A percentile compares a stretch with the other conserved stretches of the same genome.
Conservation (phyloP, 2,113 vertebrate genomes). For the Glaucidium brasilianum region DNA sequence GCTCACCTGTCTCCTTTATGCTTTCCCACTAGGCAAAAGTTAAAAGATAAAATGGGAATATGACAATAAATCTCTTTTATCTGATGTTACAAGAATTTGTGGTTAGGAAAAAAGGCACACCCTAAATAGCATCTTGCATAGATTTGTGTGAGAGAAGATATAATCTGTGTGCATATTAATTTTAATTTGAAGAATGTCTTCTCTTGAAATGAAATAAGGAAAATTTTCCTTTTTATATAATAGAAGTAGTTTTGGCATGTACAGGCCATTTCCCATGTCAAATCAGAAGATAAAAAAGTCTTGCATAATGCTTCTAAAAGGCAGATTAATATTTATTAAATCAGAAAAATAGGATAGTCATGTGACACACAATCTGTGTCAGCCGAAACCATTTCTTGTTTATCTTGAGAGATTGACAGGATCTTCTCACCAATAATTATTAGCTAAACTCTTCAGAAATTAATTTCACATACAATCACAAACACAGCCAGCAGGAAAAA, state of each 20-base stretch:
- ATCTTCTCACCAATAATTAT: not conserved
- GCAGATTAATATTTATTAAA: conserved; percentile 15
- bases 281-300: not conserved
- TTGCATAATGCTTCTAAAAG: not conserved
- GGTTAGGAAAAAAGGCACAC: conserved; percentile 37
- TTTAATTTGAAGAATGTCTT: conserved; percentile 47
- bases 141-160: conserved; percentile 34
- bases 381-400: not conserved
- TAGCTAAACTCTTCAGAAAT: conserved; percentile 16
- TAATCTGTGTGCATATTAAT: conserved; percentile 26
- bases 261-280: not conserved
- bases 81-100: not conserved
- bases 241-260: conserved; percentile 3
- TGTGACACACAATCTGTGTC: not conserved
- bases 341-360: not conserved
- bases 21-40: conserved; percentile 38
- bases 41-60: conserved; percentile 19
- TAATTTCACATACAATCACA: not conserved
- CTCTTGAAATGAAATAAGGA: conserved; percentile 40
- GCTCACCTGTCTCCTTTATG: conserved; percentile 30
- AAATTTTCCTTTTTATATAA: conserved; percentile 30
- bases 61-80: conserved; percentile 44
- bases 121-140: conserved; percentile 23
- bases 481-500: not conserved
- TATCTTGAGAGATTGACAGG: not conserved